These are phyloP conservation scores for Torymus aiolomorphi DNA, from an alignment of 2,888 invertebrate species.

Conservation along the genomic window DNA sequence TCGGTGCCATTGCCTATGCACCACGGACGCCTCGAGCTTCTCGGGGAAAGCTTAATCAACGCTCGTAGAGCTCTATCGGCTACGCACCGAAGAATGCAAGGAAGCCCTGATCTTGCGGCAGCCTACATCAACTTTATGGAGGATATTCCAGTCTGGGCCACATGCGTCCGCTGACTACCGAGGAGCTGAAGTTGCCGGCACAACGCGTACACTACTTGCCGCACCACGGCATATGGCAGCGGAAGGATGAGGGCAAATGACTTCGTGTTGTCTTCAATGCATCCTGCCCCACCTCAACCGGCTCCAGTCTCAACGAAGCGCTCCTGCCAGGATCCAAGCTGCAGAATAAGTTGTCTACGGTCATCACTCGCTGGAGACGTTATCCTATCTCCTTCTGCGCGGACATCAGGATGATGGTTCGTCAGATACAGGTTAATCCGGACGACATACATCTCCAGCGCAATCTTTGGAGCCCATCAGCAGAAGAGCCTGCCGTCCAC, in stretches of 20 bases:
- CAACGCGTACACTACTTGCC: neutral
- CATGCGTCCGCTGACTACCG: neutral
- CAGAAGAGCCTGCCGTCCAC: neutral
- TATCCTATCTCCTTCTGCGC: neutral
- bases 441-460: slow-evolving; percentile 23
- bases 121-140: neutral
- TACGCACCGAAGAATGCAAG: neutral
- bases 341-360: neutral
- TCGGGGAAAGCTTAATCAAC: neutral
- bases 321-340: neutral
- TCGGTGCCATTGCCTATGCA: neutral
- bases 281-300: neutral
- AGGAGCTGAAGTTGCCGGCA: neutral
- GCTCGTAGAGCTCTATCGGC: neutral
- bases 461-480: slow-evolving; percentile 22
- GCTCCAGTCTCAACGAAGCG: neutral
- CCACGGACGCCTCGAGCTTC: neutral
- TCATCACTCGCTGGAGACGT: slow-evolving; percentile 15
- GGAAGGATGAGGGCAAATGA: slow-evolving; percentile 22
- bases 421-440: neutral
- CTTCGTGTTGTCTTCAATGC: neutral
- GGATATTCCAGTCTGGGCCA: neutral
- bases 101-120: neutral
- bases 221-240: neutral
- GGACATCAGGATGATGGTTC: slow-evolving; percentile 1